Evolutionary conservation across 1,140 invertebrate species (phyloP), one percentile per base, ranked within the genome.

Genomic region (Callitettix versicolor): DNA sequence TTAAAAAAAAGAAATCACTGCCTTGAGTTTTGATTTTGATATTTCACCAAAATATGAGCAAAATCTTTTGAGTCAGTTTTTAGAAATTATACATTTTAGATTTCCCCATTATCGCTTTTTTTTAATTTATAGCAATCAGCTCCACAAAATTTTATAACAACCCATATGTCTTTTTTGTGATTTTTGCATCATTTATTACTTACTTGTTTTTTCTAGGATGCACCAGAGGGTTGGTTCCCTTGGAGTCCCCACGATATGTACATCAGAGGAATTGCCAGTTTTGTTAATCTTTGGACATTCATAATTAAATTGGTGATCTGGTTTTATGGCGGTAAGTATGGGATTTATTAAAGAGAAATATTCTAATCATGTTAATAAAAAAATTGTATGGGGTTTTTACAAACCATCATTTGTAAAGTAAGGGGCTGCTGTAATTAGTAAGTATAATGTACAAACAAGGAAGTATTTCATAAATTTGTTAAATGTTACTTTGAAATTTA

Each of bases 171-270:
- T n/a, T n/a, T n/a, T n/a, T n/a, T n/a, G n/a, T n/a, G n/a, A n/a
- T n/a, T n/a, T n/a, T n/a, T n/a, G n/a, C n/a, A n/a, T n/a, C n/a
- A n/a, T n/a, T n/a, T n/a, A n/a, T n/a, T n/a, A 50, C 12, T 49
- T 22, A 30, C 53, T 43, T 18, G 57, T 54, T 56, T 57, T 50
- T 65, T 68, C 46, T 60, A 74, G 73, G 65, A 68, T 60, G 59
- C 71, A 47, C 58, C 70, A 41, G 59, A 67, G 38, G 68, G 70
- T 63, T 81, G 76, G 75, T 69, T 77, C 9, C 64, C 71, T 1
- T 83, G 80, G 80, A 65, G 78, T 36, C 75, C 77, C 26, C 66
- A 77, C 61, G 68, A 73, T 56, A 71, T 72, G 50, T 81, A 81
- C 62, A 59, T 75, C 5, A 58, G 71, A 56, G 80, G 79, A 1